Base-by-base conservation (phyloP, 2,797 vertebrate species). In the Poecile montanus region DNA sequence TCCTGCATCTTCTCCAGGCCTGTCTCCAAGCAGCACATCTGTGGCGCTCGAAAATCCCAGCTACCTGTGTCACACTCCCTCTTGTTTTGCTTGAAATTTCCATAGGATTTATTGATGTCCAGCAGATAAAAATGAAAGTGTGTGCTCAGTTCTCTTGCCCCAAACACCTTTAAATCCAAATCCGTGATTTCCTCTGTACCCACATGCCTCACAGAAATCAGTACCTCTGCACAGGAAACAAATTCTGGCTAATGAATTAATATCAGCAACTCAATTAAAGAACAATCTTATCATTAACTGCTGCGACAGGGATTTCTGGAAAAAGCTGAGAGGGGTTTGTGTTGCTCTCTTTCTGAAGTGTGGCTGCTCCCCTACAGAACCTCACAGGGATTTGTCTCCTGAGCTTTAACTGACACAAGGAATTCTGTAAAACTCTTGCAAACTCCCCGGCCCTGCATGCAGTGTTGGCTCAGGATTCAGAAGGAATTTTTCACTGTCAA, bases 121-220 rank as follows among this genome's bases (percentile, higher is more conserved):
- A n/a, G 34, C 32, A 50, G 32, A 30, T 36, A 42, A 62, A 86
- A 66, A 47, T 11, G 6, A 6, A 34, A 30, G 13, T 11, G 4
- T 18, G 12, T 7, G 15, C 19, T 73, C 9, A 0, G 7, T 53
- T 47, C 16, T 62, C 7, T 30, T 25, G 9, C 26, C 58, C 12
- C 17, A 45, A 90, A 60, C 23, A 44, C 10, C 26, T 38, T 70
- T 14, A n/a, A 88, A 82, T 47, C 34, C 56, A 79, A 67, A 73
- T 9, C n/a, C 7, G 19, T 4, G 0, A 2, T 70, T 80, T 70
- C 45, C 47, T 42, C 30, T 9, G 1, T 13, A 9, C 7, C 20
- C 47, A 19, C 7, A 40, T 7, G 47, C 16, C 47, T 68, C 79
- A 27, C 10, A 12, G 3, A 11, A 67, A 42, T 51, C 54, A 66